phyloP scores from a whole-genome alignment of 2,888 invertebrate genomes.

The Acanthosepion esculentum region DNA sequence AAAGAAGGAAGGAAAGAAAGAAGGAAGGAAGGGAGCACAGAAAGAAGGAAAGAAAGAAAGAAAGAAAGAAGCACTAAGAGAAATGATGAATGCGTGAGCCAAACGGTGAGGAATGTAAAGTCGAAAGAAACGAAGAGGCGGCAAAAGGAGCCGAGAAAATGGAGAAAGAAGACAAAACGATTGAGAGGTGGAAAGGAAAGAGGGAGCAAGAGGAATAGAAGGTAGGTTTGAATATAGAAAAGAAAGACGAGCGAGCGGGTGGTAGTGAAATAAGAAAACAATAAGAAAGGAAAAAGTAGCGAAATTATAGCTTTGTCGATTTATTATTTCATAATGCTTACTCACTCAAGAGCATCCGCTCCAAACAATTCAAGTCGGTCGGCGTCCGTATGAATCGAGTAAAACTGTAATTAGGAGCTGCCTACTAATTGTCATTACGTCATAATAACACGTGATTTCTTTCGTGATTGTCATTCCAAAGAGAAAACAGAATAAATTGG shows the following conservation, averaged over 20 bases:
- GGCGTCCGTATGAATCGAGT: not conserved
- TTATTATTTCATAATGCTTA: not conserved
- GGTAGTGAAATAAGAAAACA: not conserved
- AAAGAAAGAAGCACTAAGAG: not conserved
- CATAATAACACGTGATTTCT: not conserved
- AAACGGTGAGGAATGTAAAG: too few species aligned
- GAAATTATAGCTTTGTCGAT: not conserved
- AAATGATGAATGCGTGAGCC: too few species aligned
- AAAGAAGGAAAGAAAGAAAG: not conserved
- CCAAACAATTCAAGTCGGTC: not conserved
- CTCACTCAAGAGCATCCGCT: conserved; percentile 2
- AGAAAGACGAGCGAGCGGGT: too few species aligned
- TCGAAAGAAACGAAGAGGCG: too few species aligned
- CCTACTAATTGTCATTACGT: not conserved
- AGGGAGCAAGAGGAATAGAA: too few species aligned
- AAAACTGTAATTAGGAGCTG: not conserved
- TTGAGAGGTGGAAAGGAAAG: too few species aligned
- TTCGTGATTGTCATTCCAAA: not conserved
- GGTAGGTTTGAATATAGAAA: too few species aligned
- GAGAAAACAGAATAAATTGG: not conserved
- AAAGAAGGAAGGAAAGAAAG: too few species aligned
- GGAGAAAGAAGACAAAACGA: too few species aligned
- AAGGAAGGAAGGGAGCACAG: too few species aligned
- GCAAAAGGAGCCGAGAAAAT: too few species aligned
- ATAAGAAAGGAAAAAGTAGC: not conserved